phyloP scores from a whole-genome alignment of 2,888 invertebrate genomes.

The Chymomyza amoena region DNA sequence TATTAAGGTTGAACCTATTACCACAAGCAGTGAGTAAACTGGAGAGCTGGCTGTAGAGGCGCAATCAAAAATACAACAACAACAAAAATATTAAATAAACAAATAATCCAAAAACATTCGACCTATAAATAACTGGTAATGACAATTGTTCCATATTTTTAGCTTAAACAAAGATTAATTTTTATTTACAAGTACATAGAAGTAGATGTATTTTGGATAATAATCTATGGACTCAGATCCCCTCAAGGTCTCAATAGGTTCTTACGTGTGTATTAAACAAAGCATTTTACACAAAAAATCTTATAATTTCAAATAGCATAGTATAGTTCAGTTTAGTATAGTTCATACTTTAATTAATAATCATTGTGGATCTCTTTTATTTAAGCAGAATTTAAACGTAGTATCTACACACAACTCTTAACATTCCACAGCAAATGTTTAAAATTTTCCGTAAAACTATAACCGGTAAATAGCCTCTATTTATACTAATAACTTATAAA shows the following conservation, averaged over 20 bases:
- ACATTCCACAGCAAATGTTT: slow-evolving; percentile 1
- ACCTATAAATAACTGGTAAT: background rate
- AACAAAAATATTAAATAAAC: slow-evolving; percentile 12
- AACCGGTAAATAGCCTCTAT: background rate
- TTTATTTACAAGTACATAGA: background rate
- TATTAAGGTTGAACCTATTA: slow-evolving; percentile 86
- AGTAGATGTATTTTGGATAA: background rate
- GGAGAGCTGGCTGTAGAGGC: background rate
- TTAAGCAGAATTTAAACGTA: slow-evolving; percentile 14
- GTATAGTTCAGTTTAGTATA: slow-evolving; percentile 30
- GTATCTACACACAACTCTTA: slow-evolving; percentile 28
- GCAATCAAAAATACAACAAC: background rate
- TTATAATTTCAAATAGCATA: slow-evolving; percentile 49
- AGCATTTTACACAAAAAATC: slow-evolving; percentile 50
- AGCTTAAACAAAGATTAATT: background rate
- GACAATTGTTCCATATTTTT: background rate
- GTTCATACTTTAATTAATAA: slow-evolving; percentile 43
- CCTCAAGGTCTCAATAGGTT: background rate
- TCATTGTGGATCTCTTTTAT: slow-evolving; percentile 68
- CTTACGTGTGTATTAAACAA: background rate
- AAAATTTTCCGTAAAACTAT: background rate
- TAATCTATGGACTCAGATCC: background rate
- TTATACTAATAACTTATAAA: slow-evolving; percentile 25
- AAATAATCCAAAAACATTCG: slow-evolving; percentile 37
- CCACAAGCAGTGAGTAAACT: slow-evolving; percentile 75